Base-by-base conservation (phyloP, 1,140 invertebrate genomes). In the Drosophila bocki region DNA sequence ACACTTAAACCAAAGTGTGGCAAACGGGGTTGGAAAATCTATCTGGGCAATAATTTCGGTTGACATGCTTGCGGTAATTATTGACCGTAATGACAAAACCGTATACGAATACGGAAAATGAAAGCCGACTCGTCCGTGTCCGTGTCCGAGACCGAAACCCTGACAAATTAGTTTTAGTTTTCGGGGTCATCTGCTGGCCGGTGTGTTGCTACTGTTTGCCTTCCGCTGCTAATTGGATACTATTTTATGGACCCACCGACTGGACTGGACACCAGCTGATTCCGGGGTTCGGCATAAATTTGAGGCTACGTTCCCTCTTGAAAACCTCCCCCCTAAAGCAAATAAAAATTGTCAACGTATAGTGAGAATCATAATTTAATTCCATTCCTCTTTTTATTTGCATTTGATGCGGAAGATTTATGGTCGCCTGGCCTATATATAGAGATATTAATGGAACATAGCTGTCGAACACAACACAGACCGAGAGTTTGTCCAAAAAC, bases 81-180 rank as follows among this genome's bases (percentile, higher is more conserved):
- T 90, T 90, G 86, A 90, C 86, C 86, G 78, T 90, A 91, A 91
- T 90, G 85, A 88, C 84, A 90, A 90, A 88, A 84, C 85, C 76
- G 76, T 63, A 74, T 72, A 59, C 68, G 69, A 71, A 72, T 51
- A 44, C 64, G 58, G 64, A 41, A 63, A 68, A 50, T 62, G 60
- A 50, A 68, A 53, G 45, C 39, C 44, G 29, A 47, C 57, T 15
- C 39, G 26, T 37, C 51, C 33, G 17, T 35, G 51, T 53, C 70
- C 45, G 74, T 62, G 48, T 59, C 64, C 50, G 58, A 60, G 47
- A 51, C 65, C 53, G 45, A 65, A 59, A 67, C 54, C 61, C 63
- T 37, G 63, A 86, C 82, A 85, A 85, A 86, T 85, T 85, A 56
- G 82, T 83, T 85, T 84, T 81, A 78, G 82, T 84, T 84, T 80